A percentile compares a stretch with the other conserved stretches of the same genome.
Evolutionary conservation across 2,888 invertebrate genomes (phyloP).

Genomic region (Patella pellucida): DNA sequence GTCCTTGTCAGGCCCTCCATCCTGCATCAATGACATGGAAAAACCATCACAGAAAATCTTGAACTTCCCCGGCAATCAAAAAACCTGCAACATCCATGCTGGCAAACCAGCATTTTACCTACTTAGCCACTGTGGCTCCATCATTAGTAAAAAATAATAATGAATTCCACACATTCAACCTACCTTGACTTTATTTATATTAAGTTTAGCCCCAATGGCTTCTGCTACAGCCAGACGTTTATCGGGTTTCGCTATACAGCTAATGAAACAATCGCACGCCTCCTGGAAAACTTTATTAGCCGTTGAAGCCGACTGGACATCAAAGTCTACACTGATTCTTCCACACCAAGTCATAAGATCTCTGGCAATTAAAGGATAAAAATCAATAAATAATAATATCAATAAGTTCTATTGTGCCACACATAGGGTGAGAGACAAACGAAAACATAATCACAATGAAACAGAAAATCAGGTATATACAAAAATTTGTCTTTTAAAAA

Average conservation of each 20-base stretch:
- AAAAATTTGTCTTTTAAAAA: too few species aligned
- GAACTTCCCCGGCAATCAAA: background rate
- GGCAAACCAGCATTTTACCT: too few species aligned
- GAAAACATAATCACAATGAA: too few species aligned
- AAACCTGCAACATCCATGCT: background rate
- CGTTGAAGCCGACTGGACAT: conserved; percentile 73
- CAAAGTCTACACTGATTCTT: conserved; percentile 82
- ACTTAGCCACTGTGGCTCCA: background rate
- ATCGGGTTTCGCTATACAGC: conserved; percentile 79
- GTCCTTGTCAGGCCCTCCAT: too few species aligned
- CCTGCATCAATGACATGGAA: too few species aligned
- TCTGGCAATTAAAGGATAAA: conserved; percentile 68
- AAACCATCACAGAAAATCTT: too few species aligned
- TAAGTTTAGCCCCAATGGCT: conserved; percentile 84
- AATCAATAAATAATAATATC: background rate
- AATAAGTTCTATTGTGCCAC: too few species aligned
- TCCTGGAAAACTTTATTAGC: conserved; percentile 77
- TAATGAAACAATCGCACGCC: conserved; percentile 91
- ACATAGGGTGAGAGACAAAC: too few species aligned
- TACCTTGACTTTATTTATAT: conserved; percentile 75
- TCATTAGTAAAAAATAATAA: background rate
- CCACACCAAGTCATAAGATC: conserved; percentile 94
- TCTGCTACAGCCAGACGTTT: conserved; percentile 72
- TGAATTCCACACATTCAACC: conserved; percentile 12
- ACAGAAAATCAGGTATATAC: too few species aligned